phyloP scores from a whole-genome alignment of 2,888 invertebrate species.

The Idaea straminata region DNA sequence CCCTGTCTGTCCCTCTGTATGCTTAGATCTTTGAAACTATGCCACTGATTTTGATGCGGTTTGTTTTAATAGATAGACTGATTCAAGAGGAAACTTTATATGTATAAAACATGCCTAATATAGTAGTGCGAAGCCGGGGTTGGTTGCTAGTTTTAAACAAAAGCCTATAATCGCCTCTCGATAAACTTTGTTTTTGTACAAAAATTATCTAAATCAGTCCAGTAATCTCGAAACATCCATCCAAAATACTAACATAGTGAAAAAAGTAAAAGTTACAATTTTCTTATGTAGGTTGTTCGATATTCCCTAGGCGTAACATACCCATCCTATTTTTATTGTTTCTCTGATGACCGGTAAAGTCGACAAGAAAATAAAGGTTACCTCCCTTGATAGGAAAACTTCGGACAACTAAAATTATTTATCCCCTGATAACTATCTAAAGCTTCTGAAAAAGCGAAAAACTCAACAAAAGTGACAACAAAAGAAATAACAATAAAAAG shows the following conservation, averaged over 20 bases:
- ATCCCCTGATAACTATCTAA: slow-evolving; percentile 15
- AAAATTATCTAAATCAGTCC: no score
- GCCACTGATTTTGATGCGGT: no score
- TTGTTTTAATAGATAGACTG: no score
- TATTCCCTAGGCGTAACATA: background rate
- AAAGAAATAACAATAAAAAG: background rate
- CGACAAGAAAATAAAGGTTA: background rate
- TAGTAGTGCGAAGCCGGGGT: no score
- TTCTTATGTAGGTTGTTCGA: background rate
- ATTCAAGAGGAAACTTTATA: no score
- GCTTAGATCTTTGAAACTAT: no score
- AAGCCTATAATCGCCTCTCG: no score
- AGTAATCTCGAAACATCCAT: no score
- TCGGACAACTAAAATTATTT: background rate
- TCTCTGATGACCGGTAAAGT: background rate
- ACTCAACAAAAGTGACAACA: slow-evolving; percentile 18
- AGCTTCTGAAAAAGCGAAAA: slow-evolving; percentile 17
- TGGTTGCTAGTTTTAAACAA: no score
- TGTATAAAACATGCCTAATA: no score
- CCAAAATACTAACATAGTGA: background rate
- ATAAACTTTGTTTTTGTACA: no score
- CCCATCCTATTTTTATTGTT: background rate
- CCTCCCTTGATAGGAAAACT: background rate
- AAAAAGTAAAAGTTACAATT: background rate
- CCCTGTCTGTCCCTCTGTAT: no score